Evolutionary conservation across 2,797 vertebrate genomes (phyloP).

Genomic region (Tympanoctomys barrerae): DNA sequence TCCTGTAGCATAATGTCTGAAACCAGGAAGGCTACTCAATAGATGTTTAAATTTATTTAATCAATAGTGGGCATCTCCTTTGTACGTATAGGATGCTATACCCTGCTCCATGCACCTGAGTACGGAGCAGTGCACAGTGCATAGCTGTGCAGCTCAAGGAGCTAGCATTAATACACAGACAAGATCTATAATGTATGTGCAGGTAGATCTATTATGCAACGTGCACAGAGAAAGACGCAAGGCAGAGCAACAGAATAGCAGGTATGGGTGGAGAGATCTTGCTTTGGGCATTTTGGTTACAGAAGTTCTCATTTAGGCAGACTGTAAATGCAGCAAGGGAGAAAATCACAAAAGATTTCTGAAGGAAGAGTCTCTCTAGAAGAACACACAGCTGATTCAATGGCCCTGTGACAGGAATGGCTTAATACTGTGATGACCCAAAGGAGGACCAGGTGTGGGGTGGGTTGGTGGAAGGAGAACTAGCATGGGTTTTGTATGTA

Average conservation of each 20-base stretch:
- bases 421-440: background rate
- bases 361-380: background rate
- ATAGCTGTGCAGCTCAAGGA: background rate
- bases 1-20: background rate
- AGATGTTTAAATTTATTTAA: background rate
- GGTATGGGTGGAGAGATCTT: background rate
- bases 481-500: background rate
- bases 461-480: background rate
- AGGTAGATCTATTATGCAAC: background rate
- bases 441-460: background rate
- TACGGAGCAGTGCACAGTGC: background rate
- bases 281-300: background rate
- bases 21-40: background rate
- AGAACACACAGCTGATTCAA: background rate
- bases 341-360: background rate
- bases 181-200: background rate
- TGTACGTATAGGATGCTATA: background rate
- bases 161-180: background rate
- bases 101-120: background rate
- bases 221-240: background rate
- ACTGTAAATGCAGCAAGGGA: slow-evolving; percentile 7
- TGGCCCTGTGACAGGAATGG: background rate
- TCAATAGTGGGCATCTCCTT: background rate
- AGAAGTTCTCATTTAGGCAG: slow-evolving; percentile 35
- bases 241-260: background rate